phyloP scores from a whole-genome alignment of 2,888 invertebrate genomes.

The Coenonympha glycerion region DNA sequence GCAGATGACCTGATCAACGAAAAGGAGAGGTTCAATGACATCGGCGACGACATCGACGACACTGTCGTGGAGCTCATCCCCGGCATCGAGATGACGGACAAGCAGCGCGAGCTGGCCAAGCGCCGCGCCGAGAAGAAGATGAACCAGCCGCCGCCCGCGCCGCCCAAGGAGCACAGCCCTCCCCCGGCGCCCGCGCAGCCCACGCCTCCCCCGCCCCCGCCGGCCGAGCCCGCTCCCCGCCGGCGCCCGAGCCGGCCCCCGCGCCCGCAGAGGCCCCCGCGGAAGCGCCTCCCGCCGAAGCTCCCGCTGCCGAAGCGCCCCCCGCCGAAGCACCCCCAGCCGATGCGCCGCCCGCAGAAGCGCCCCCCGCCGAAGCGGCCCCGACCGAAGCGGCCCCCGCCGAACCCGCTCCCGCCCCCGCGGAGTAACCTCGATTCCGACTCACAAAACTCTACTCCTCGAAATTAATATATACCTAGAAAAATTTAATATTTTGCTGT shows the following conservation, averaged over 20 bases:
- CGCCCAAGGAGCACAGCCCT: constrained; percentile 43
- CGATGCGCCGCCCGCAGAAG: constrained; percentile 36
- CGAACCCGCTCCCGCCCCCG: constrained; percentile 25
- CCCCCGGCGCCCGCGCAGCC: constrained; percentile 34
- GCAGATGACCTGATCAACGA: constrained; percentile 90
- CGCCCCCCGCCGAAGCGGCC: constrained; percentile 28
- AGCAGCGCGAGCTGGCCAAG: constrained; percentile 17
- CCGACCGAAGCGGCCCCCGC: constrained; percentile 34
- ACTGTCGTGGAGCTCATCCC: constrained; percentile 90
- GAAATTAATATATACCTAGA: too few relatives aligned
- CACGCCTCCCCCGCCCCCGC: constrained; percentile 38
- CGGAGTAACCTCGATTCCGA: constrained; percentile 15
- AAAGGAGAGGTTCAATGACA: constrained; percentile 94
- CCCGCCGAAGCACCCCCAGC: constrained; percentile 32
- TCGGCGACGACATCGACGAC: constrained; percentile 94
- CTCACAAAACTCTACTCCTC: background rate
- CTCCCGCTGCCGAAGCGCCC: constrained; percentile 33
- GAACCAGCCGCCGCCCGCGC: constrained; percentile 19
- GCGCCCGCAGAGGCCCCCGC: constrained; percentile 28
- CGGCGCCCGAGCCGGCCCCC: constrained; percentile 28
- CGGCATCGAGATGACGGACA: constrained; percentile 67
- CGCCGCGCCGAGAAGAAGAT: constrained; percentile 18
- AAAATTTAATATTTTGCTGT: constrained; percentile 39
- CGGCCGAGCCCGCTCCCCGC: constrained; percentile 36
- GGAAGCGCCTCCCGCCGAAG: constrained; percentile 26